phyloP scores from a whole-genome alignment of 2,797 vertebrate genomes.

The Chromis chromis region DNA sequence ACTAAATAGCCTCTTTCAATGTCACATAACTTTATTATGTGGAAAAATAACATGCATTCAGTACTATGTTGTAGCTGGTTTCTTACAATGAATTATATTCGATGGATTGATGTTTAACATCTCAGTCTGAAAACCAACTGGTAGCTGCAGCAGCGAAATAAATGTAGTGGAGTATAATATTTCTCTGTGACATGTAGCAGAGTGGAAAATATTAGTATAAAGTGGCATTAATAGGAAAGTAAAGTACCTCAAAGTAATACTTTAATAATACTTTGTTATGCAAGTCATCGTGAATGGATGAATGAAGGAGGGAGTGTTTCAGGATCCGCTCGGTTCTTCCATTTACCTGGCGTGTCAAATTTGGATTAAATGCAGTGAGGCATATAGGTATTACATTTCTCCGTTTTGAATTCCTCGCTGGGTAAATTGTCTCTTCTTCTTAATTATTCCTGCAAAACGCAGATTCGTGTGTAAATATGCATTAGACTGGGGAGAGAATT shows the following conservation, averaged over 20 bases:
- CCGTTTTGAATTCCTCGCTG: slow-evolving; percentile 9
- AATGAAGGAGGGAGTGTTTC: neutral
- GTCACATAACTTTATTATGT: too few species aligned
- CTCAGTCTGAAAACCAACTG: too few species aligned
- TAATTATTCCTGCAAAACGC: slow-evolving; percentile 47
- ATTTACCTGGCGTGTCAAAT: slow-evolving; percentile 13
- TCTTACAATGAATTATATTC: too few species aligned
- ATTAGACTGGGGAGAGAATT: slow-evolving; percentile 37
- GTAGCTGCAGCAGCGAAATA: too few species aligned
- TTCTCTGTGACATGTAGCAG: too few species aligned
- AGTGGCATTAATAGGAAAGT: too few species aligned
- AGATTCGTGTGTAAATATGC: slow-evolving; percentile 46
- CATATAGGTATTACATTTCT: slow-evolving; percentile 14
- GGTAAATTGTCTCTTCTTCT: slow-evolving; percentile 32
- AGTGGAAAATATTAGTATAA: too few species aligned
- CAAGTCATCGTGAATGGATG: neutral
- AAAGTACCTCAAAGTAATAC: neutral
- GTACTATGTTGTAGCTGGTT: too few species aligned
- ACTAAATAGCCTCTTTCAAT: too few species aligned
- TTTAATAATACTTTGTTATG: neutral
- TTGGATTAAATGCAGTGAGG: slow-evolving; percentile 38
- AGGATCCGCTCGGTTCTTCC: neutral
- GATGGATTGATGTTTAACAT: too few species aligned
- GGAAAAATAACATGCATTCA: too few species aligned
- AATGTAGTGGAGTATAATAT: too few species aligned